Base-by-base conservation (phyloP, 2,797 vertebrate genomes). In the Hypotaenidia philippensis region DNA sequence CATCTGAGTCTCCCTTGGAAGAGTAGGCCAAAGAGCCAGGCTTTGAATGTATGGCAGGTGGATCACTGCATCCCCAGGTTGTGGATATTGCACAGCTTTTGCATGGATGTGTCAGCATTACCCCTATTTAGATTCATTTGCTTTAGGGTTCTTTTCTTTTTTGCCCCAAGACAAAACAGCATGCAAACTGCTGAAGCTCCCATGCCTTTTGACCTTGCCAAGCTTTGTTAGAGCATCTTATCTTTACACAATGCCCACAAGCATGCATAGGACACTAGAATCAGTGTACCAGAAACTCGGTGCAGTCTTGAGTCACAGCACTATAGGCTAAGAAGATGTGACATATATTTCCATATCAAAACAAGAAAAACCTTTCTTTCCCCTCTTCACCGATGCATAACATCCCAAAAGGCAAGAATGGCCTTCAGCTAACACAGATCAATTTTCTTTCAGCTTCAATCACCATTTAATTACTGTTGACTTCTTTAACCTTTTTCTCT, bases 391-490 rank as follows among this genome's bases (percentile, higher is more conserved):
- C 70, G 25, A 97, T 95, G 94, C 93, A 94, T 96, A 97, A 95
- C 95, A 97, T 96, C 97, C 94, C 98, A 96, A 96, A 97, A 97
- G 97, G 97, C 94, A 97, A 94, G 93, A 97, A 97, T 93, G 96
- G 97, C 97, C 96, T 97, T 98, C 89, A 98, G 97, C 97, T 97
- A 97, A 95, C 93, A 94, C 56, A 96, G 97, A 97, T 97, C 97
- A 96, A 96, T 98, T 97, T 98, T 96, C 96, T 97, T 95, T 95
- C 83, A 96, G 95, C 94, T 96, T 98, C 90, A 97, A 95, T 97
- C 95, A 93, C 94, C 84, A 95, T 97, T 97, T 98, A 98, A 98
- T 98, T 97, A 98, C 96, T 96, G 88, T 97, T 97, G 97, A 96
- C 97, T 97, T 96, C 95, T 98, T 97, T 97, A 97, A 98, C 96